Evolutionary conservation across 2,113 vertebrate genomes (phyloP).

Genomic region (Pterocles orientalis): DNA sequence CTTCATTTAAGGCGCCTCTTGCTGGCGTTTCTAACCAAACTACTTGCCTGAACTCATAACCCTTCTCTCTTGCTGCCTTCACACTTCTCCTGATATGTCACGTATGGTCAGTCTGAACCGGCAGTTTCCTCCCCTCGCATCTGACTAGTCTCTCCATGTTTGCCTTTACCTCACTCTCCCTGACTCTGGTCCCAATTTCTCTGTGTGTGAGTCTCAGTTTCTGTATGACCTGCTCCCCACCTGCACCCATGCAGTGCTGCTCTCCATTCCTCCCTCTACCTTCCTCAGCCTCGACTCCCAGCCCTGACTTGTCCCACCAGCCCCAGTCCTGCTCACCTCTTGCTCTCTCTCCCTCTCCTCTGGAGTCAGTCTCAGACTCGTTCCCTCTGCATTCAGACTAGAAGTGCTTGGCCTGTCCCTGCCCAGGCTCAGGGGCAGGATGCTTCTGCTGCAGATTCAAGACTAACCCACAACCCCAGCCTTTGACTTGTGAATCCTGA

Average conservation of each 20-base stretch:
- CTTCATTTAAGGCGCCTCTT: not conserved
- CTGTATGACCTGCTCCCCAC: not conserved
- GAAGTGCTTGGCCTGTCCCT: not conserved
- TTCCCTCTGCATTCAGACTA: not conserved
- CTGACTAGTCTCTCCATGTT: not conserved
- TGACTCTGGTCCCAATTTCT: not conserved
- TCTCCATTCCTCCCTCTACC: not conserved
- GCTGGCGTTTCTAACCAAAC: fast-evolving
- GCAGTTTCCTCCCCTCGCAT: fast-evolving
- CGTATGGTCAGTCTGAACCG: not conserved
- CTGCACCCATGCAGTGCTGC: fast-evolving
- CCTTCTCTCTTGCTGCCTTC: not conserved
- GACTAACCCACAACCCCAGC: not conserved
- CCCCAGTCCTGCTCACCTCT: not conserved
- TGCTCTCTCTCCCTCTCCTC: not conserved
- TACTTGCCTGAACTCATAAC: not conserved
- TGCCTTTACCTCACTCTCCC: not conserved
- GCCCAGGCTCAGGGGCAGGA: not conserved
- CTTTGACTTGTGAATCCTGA: not conserved
- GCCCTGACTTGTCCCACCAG: not conserved
- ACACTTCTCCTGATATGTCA: not conserved
- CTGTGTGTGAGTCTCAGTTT: not conserved
- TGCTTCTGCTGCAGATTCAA: not conserved
- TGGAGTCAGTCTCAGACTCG: not conserved
- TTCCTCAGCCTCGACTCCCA: not conserved